A percentile compares a stretch with the other conserved stretches of the same genome.
Evolutionary conservation across 1,140 invertebrate species (phyloP).

Genomic region (Oryctes rhinoceros): DNA sequence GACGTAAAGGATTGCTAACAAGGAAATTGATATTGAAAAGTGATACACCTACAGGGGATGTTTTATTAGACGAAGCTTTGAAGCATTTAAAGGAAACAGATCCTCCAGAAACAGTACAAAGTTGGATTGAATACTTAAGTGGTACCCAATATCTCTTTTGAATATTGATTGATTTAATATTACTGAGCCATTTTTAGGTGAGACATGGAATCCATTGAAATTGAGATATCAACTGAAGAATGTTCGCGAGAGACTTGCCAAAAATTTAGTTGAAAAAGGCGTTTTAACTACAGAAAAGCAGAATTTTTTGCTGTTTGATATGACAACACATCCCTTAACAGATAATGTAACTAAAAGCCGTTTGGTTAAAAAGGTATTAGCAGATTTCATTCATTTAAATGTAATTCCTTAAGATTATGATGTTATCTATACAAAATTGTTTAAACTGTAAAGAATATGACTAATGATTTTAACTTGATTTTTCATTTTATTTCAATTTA

Average conservation of each 20-base stretch:
- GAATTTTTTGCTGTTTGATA: slow-evolving; percentile 99
- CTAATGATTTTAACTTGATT: too few relatives aligned
- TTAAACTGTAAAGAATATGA: too few relatives aligned
- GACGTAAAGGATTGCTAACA: slow-evolving; percentile 87
- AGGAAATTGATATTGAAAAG: slow-evolving; percentile 81
- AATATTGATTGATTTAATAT: slow-evolving; percentile 23
- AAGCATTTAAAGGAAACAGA: slow-evolving; percentile 99
- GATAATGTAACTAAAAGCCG: slow-evolving; percentile 96
- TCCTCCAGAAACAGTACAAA: slow-evolving; percentile 96
- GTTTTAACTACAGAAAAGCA: slow-evolving; percentile 99
- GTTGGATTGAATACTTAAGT: slow-evolving; percentile 99
- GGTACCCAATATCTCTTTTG: slow-evolving; percentile 67
- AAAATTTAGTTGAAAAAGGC: slow-evolving; percentile 99
- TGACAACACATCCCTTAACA: slow-evolving; percentile 99
- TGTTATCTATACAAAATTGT: too few relatives aligned
- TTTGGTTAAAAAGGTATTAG: slow-evolving; percentile 91
- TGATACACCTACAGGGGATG: slow-evolving; percentile 96
- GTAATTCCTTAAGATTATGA: too few relatives aligned
- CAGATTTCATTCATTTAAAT: slow-evolving; percentile 29
- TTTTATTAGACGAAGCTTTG: slow-evolving; percentile 96
- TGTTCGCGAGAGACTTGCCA: slow-evolving; percentile 97
- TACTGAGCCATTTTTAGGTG: slow-evolving; percentile 72
- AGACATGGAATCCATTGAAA: slow-evolving; percentile 99
- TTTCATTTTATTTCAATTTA: too few relatives aligned
- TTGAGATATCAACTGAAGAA: slow-evolving; percentile 98